Base-by-base conservation (phyloP, 2,113 vertebrate genomes). In the Melierax canorus region DNA sequence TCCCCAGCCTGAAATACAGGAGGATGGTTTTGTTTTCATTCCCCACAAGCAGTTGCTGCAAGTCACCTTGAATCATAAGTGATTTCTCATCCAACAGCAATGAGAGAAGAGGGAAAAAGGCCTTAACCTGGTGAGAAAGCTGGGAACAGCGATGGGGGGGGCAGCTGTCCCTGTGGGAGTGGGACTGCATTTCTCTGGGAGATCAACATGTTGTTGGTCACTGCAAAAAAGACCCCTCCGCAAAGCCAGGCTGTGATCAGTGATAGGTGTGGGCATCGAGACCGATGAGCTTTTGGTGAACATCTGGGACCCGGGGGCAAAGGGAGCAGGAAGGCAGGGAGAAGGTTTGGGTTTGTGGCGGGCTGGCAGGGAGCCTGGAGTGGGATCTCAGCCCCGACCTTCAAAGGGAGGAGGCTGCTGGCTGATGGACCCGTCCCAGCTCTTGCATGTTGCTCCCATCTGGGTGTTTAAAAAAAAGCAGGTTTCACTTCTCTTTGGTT, bases 181-280 rank as follows among this genome's bases (percentile, higher is more conserved):
- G 5, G 29, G 46, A 41, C 17, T 62, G 66, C 32, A 4, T 50
- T 86, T 86, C 45, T 58, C 23, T 62, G 46, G 22, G 46, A 78
- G 24, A 78, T 41, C 26, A 41, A 34, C 19, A 55, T 38, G 22
- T 55, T 82, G 51, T 43, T 45, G 14, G 36, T 34, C 55, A 64
- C 30, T 51, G 22, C 14, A 24, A 39, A 75, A 53, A 56, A 45
- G 38, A 34, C 26, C 15, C 56, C 23, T 46, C 34, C 2, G 3
- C 67, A 76, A 83, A 56, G 53, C 23, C 48, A 46, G 21, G 24
- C 63, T 36, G 79, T 11, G 32, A 69, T 26, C 1, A 0, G n/a
- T 17, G n/a, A 60, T 26, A 22, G 27, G 72, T 73, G 55, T 0
- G 1, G 53, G 19, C 3, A 1, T 30, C 0, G 0, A 72, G 48